Base-by-base conservation (phyloP, 2,113 vertebrate genomes). In the Alouatta palliata region DNA sequence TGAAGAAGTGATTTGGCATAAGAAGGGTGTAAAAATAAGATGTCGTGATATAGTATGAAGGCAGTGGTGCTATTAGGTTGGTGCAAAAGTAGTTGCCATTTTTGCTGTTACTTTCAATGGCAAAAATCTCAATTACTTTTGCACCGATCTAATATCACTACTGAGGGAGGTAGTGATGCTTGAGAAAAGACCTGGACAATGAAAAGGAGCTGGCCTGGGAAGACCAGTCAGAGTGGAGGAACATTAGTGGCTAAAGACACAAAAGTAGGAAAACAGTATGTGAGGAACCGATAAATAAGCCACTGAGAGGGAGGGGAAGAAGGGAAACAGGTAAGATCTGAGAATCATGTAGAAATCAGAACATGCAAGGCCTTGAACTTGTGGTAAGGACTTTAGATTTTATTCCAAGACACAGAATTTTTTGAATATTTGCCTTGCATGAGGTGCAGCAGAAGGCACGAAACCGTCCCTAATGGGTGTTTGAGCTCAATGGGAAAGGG, bases 21-120 rank as follows among this genome's bases (percentile, higher is more conserved):
- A 32, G 52, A 25, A 80, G 2, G 3, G 6, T 4, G 0, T 61
- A 30, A 11, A 30, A 49, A 21, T 5, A 49, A 37, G 21, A 5
- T 32, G 17, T 13, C 23, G 1, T 32, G 56, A 40, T 30, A 5
- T 6, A 20, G 9, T 19, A 8, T 25, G 21, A 17, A 71, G 16
- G 3, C 17, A 11, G 89, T 17, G 20, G 35, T 8, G 4, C n/a
- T 7, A 2, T 64, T 64, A 14, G 61, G 5, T 32, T 64, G 61
- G 12, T 64, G 61, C 61, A 64, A 32, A 64, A 64, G 61, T 32
- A 14, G 32, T 32, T 64, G 27, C 61, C 12, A 0, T 14, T 64
- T 64, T 64, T 64, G 11, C 27, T 30, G 6, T 64, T 64, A 64
- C 61, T 30, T 32, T 64, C 61, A 64, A 32, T 64, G 27, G 61